phyloP scores from a whole-genome alignment of 1,140 invertebrate species.

The Scaptodrosophila lebanonensis region DNA sequence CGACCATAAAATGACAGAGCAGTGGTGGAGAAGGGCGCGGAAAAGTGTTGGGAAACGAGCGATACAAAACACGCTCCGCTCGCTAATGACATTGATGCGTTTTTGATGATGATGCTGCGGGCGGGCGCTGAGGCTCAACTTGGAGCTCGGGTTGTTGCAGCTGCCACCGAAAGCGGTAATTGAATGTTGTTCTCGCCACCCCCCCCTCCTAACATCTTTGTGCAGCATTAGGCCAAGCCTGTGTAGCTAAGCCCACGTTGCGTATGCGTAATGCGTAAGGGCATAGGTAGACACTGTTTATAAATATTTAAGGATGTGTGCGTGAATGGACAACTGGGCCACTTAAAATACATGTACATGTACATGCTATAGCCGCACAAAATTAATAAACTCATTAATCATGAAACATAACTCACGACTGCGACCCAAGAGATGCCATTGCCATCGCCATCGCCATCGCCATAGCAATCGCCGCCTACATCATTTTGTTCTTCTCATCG shows the following conservation, averaged over 20 bases:
- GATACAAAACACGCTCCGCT: constrained; percentile 9
- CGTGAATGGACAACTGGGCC: too few species aligned
- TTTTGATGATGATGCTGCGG: constrained; percentile 66
- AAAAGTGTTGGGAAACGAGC: too few species aligned
- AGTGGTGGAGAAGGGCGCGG: too few species aligned
- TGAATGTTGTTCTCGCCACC: constrained; percentile 45
- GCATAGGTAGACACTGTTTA: constrained; percentile 53
- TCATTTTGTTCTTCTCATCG: too few species aligned
- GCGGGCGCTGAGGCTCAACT: background rate
- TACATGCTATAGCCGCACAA: too few species aligned
- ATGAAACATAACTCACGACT: constrained; percentile 17
- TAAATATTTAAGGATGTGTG: too few species aligned
- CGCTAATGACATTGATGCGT: constrained; percentile 68
- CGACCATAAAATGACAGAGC: constrained; percentile 66
- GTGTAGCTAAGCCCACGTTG: constrained; percentile 25
- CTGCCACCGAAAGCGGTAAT: constrained; percentile 34
- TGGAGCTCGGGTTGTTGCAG: constrained; percentile 19
- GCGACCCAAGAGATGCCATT: constrained; percentile 11
- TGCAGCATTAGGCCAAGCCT: background rate
- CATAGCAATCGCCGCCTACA: background rate
- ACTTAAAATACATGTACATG: too few species aligned
- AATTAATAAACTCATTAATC: constrained; percentile 68
- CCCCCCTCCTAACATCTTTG: too few species aligned
- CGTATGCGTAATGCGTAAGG: constrained; percentile 58
- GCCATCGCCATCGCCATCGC: too few species aligned